Base-by-base conservation (phyloP, 2,797 vertebrate genomes). In the Cuculus canorus region DNA sequence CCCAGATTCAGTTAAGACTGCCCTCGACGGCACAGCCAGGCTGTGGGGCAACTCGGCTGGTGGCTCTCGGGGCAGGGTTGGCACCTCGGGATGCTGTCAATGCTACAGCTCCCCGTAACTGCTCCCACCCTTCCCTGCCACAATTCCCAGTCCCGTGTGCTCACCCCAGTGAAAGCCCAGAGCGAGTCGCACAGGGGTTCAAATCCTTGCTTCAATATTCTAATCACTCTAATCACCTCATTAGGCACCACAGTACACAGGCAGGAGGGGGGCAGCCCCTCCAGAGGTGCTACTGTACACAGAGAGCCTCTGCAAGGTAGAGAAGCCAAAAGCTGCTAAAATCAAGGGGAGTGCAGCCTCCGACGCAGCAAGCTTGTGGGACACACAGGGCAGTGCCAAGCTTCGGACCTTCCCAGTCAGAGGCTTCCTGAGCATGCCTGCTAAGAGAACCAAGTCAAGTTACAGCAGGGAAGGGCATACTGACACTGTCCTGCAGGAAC, bases 151-250 rank as follows among this genome's bases (percentile, higher is more conserved):
- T 6, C 43, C 50, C 41, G 33, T 0, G 1, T 3, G 24, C 17
- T 45, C 75, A 71, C 45, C 59, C 19, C 1, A 2, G 7, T 6
- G 2, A 0, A 7, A 69, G 41, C 32, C 61, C 43, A 3, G 12
- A 30, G 13, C 13, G n/a, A 37, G 0, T 35, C 60, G 43, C 54
- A 50, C n/a, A 33, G 73, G 23, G 5, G 25, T 45, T 86, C n/a
- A 35, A 41, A 50, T 13, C 2, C 0, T 43, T 86, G 56, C 75
- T 61, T 90, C n/a, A 2, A 86, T 64, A 63, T 43, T 60, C 59
- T 10, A 4, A 83, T 76, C 12, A 32, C 11, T n/a, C 32, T 25
- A 33, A 66, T 68, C 41, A 23, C 17, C 57, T 93, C 48, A 8
- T 86, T 53, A 80, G 13, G 50, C 47, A 61, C 28, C 53, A 85